Conservation (phyloP, 2,888 invertebrate genomes). For the Leucoptera coffeella region DNA sequence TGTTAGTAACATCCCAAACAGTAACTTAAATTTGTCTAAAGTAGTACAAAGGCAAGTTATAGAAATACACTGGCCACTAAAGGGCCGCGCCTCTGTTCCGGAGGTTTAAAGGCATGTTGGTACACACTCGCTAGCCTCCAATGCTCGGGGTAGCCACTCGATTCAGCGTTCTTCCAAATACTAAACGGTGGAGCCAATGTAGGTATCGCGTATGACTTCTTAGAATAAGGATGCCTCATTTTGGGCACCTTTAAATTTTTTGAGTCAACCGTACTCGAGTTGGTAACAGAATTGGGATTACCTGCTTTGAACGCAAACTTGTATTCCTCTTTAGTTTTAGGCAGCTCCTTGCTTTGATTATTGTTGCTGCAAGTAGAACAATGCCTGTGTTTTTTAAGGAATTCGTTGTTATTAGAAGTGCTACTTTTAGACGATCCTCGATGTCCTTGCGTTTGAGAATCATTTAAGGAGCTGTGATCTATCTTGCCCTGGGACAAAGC, state of each 20-base stretch:
- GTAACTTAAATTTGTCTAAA: no score
- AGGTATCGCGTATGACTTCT: conserved; percentile 71
- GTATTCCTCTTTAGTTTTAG: conserved; percentile 49
- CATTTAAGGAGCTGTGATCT: conserved; percentile 60
- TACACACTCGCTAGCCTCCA: conserved; percentile 83
- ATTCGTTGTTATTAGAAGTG: conserved; percentile 17
- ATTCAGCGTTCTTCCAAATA: conserved; percentile 69
- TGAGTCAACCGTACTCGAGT: conserved; percentile 35
- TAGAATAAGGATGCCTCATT: conserved; percentile 70
- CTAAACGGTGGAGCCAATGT: conserved; percentile 79
- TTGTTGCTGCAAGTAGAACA: conserved; percentile 55
- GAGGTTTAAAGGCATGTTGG: conserved; percentile 78
- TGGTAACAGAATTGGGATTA: conserved; percentile 54
- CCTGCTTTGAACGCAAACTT: conserved; percentile 74
- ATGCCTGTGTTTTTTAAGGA: conserved; percentile 27
- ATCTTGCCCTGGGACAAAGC: conserved; percentile 34
- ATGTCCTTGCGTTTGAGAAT: conserved; percentile 33
- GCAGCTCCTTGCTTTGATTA: conserved; percentile 23
- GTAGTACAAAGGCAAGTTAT: no score
- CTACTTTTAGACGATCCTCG: conserved; percentile 25
- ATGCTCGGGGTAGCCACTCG: conserved; percentile 79
- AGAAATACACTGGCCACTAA: conserved; percentile 67
- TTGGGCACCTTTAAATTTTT: conserved; percentile 63
- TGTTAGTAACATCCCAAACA: no score
- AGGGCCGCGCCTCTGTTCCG: conserved; percentile 60